Evolutionary conservation across 2,113 vertebrate genomes (phyloP), one percentile per base, ranked within the genome.

Genomic region (Ceyx cyanopectus): DNA sequence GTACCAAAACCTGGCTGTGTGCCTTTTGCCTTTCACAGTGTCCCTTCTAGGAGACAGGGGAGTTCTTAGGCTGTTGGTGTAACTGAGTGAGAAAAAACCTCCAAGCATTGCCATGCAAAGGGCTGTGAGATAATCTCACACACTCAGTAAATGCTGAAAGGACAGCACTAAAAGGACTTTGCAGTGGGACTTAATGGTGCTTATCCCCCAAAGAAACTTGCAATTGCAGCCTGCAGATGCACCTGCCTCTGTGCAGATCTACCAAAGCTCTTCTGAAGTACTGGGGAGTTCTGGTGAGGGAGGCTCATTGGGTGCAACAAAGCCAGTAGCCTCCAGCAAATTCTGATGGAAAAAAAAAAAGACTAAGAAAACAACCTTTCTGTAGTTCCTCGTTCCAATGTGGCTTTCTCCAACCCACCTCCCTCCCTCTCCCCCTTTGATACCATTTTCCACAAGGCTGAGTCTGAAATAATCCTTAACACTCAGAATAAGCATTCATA

Each of bases 391-490:
- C 4, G 0, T 60, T 40, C 29, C 51, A 54, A 14, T 5, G 7
- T 32, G 4, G 20, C 45, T 30, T 45, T 62, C n/a, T 14, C 11
- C 11, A 63, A 3, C 2, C 32, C 29, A 6, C 13, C 34, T 75
- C 48, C 32, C 16, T 63, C 48, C 12, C 37, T 81, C 56, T 85
- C 40, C 16, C 3, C 1, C 9, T 75, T 41, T 57, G 40, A 48
- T 15, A 61, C 19, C 7, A 26, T 82, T 87, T 80, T 68, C 66
- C 62, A 62, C 62, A 41, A 76, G 78, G n/a, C 46, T 79, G 61
- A 40, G 74, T 78, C 67, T 65, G 91, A 79, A 87, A 73, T 76
- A 84, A 82, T 76, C 66, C 51, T 48, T 29, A 16, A 40, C 45
- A 34, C 34, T 60, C 66, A 23, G 54, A 89, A 50, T 19, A 43